These are phyloP conservation scores for Anser brachyrhynchus DNA, from an alignment of 2,113 vertebrate species.

Conservation along the genomic window DNA sequence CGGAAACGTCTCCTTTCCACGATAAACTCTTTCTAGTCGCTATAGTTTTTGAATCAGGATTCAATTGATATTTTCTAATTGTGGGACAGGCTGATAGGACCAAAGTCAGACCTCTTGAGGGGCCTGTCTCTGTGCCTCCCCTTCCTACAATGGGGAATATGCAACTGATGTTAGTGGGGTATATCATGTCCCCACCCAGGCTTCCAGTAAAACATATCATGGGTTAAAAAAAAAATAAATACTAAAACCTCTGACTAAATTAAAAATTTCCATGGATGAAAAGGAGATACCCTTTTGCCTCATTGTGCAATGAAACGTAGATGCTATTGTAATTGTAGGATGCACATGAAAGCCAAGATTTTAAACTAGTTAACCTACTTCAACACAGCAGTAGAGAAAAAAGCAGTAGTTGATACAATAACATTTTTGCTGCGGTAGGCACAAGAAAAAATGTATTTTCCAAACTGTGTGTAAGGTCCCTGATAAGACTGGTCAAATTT, in stretches of 20 bases:
- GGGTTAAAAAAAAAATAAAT: neutral
- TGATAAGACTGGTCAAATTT: neutral
- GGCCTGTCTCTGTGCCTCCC: neutral
- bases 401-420: neutral
- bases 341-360: neutral
- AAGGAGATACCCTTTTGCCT: neutral
- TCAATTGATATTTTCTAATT: conserved; percentile 6
- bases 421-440: neutral
- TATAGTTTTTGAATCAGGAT: neutral
- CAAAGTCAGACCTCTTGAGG: neutral
- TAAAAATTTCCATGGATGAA: neutral
- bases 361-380: neutral
- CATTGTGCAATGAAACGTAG: neutral
- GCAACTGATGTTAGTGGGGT: neutral
- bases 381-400: neutral
- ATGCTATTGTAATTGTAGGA: neutral
- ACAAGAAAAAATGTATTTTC: neutral
- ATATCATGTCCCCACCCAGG: neutral
- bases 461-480: neutral
- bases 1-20: neutral
- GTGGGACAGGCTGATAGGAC: neutral
- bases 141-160: neutral
- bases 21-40: neutral
- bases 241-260: neutral
- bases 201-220: conserved; percentile 16